Conservation (phyloP, 2,888 invertebrate genomes). For the Trissolcus japonicus region DNA sequence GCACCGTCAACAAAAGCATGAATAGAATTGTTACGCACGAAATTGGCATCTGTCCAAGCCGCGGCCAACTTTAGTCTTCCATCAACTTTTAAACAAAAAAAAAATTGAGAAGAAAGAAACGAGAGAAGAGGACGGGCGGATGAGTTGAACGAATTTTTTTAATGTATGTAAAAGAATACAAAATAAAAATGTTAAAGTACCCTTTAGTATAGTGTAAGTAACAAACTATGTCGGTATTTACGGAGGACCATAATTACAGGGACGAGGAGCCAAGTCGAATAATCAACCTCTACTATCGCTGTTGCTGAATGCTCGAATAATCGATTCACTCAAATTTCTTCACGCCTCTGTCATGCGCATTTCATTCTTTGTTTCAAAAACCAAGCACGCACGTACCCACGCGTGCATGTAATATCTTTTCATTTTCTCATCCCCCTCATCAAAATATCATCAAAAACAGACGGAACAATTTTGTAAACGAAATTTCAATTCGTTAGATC, state of each 20-base stretch:
- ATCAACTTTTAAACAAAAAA: too few relatives aligned
- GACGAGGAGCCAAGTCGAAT: conserved; percentile 67
- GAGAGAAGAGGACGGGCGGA: too few relatives aligned
- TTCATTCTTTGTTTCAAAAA: conserved; percentile 59
- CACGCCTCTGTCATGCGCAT: conserved; percentile 66
- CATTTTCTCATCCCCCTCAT: neutral
- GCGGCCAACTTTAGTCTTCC: too few relatives aligned
- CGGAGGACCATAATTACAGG: conserved; percentile 63
- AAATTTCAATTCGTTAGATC: too few relatives aligned
- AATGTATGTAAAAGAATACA: too few relatives aligned
- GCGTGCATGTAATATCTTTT: conserved; percentile 21
- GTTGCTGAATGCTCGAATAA: conserved; percentile 71
- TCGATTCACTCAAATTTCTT: conserved; percentile 71
- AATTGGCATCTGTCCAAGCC: too few relatives aligned
- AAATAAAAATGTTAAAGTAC: too few relatives aligned
- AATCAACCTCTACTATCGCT: conserved; percentile 69
- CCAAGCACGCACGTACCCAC: conserved; percentile 55
- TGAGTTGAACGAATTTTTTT: too few relatives aligned
- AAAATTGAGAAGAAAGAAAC: too few relatives aligned
- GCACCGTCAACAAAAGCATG: too few relatives aligned
- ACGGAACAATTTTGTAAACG: too few relatives aligned
- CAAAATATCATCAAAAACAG: neutral
- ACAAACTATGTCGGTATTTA: conserved; percentile 4
- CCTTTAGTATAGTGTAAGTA: conserved; percentile 24
- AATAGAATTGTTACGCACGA: too few relatives aligned